Base-by-base conservation (phyloP, 2,797 vertebrate genomes). In the Hapalemur alaotrensis region DNA sequence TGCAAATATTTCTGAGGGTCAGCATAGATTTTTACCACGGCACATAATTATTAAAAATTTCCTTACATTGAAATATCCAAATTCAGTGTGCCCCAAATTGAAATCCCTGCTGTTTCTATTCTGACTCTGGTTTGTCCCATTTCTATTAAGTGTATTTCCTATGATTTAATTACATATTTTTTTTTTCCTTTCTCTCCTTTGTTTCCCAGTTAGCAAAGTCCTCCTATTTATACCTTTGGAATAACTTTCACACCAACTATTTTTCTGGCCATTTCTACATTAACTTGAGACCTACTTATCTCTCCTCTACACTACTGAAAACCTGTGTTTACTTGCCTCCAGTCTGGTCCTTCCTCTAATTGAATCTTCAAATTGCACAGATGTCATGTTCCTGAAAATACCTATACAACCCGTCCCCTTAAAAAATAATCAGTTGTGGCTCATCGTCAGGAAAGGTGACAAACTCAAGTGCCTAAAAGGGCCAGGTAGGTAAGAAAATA, bases 21-120 rank as follows among this genome's bases (percentile, higher is more conserved):
- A 79, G 13, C 38, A 73, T 32, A 81, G 50, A 52, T 70, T 89
- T 84, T 81, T 81, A 43, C 22, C 5, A 35, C 70, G 72, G 81
- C 3, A 85, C 61, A 25, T 59, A 23, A 54, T 59, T 94, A 95
- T n/a, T 91, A 28, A 22, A 93, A 91, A 88, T 88, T 78, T 79
- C 18, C 57, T 94, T 85, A 80, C 78, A 15, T 92, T 96, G 22
- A 43, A 78, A 75, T 75, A 82, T 35, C 23, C 30, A 63, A 69
- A 50, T 79, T 73, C 4, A 82, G 0, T 57, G 7, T 50, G 20
- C 46, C 28, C 6, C 22, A 87, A 52, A 35, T 23, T 50, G 41
- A 84, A 78, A 81, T 52, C 9, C 54, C 32, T 67, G 35, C n/a
- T 22, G 7, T 67, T 43, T 85, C 14, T 95, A 61, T 6, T 57